A percentile compares a stretch with the other conserved stretches of the same genome.
These are phyloP conservation scores for Otocyon megalotis DNA, from an alignment of 2,113 vertebrate genomes.

Conservation along the genomic window DNA sequence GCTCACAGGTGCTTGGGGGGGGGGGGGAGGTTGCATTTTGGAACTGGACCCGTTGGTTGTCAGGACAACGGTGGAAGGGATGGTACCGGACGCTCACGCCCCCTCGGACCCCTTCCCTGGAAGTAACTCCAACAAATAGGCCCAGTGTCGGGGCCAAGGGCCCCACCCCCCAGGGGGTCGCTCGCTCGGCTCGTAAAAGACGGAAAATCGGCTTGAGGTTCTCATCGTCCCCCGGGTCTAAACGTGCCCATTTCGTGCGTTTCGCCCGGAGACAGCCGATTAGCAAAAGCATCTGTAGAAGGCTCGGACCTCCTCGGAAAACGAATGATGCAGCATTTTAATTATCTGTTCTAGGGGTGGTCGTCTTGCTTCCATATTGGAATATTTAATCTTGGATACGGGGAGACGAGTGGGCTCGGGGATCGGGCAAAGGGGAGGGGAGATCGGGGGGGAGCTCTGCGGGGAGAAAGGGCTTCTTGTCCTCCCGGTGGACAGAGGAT, in stretches of 20 bases:
- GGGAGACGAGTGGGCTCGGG: neutral
- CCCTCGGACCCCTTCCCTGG: neutral
- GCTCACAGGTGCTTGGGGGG: constrained; percentile 59
- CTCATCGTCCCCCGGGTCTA: constrained; percentile 36
- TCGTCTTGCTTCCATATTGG: constrained; percentile 79
- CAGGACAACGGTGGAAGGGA: neutral
- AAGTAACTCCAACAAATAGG: constrained; percentile 74
- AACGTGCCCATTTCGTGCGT: constrained; percentile 55
- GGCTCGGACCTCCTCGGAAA: constrained; percentile 64
- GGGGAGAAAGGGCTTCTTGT: constrained; percentile 80
- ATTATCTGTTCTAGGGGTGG: constrained; percentile 68
- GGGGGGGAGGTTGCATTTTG: neutral
- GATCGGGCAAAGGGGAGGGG: neutral
- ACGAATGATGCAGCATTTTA: constrained; percentile 84
- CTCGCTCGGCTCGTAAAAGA: neutral
- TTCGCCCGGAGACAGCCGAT: constrained; percentile 24
- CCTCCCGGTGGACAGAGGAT: constrained; percentile 62
- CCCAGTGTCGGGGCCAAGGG: constrained; percentile 65
- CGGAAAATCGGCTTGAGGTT: constrained; percentile 45
- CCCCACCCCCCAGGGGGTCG: constrained; percentile 67
- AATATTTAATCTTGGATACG: constrained; percentile 69
- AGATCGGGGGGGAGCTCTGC: neutral
- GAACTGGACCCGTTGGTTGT: neutral
- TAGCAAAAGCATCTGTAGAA: constrained; percentile 5
- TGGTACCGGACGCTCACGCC: neutral